phyloP scores from a whole-genome alignment of 2,113 vertebrate species.

The Tupaia chinensis region DNA sequence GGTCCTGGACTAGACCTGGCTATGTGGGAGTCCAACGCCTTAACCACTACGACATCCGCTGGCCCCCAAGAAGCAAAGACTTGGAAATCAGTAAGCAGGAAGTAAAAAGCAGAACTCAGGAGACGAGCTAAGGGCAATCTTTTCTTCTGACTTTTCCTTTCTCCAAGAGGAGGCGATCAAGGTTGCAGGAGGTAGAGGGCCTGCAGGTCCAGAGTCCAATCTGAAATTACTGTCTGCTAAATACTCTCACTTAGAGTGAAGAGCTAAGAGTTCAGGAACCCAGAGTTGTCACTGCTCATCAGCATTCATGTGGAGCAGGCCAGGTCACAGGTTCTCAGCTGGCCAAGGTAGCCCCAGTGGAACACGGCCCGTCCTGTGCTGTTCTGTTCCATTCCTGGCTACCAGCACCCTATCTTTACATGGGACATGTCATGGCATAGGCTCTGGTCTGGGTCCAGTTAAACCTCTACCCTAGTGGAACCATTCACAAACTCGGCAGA shows the following conservation, averaged over 20 bases:
- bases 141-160: neutral
- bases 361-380: fast-evolving
- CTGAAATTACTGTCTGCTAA: neutral
- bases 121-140: fast-evolving
- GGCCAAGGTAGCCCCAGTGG: neutral
- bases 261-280: neutral
- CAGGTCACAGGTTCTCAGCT: neutral
- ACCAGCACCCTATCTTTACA: neutral
- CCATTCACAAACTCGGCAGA: neutral
- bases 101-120: neutral
- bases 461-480: neutral
- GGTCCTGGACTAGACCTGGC: too few species aligned
- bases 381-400: neutral
- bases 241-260: neutral
- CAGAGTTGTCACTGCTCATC: neutral
- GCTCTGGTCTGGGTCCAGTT: neutral
- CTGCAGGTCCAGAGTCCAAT: neutral
- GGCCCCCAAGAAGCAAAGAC: neutral
- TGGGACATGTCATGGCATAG: neutral
- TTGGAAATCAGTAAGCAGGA: neutral
- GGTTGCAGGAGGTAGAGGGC: neutral
- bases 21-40: too few species aligned
- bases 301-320: fast-evolving
- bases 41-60: too few species aligned
- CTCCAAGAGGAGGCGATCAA: neutral